These are phyloP conservation scores for Drosophila suzukii DNA, from an alignment of 1,140 invertebrate genomes.

Conservation along the genomic window DNA sequence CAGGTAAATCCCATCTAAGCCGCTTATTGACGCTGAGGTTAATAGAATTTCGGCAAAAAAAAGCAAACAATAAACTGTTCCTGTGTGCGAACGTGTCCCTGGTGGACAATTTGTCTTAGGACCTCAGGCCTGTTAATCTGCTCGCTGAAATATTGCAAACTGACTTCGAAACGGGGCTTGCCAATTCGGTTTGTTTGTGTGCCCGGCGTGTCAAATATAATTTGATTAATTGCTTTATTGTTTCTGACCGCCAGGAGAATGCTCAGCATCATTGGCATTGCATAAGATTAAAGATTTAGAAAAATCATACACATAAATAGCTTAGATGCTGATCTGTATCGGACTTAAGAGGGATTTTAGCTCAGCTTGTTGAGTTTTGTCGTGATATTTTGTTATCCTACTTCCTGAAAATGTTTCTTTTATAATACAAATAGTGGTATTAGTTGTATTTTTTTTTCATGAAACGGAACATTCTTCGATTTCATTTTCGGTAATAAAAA, in stretches of 20 bases:
- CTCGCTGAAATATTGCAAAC: slow-evolving; percentile 75
- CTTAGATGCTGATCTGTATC: slow-evolving; percentile 1
- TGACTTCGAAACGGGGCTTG: slow-evolving; percentile 31
- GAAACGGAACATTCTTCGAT: too few species aligned
- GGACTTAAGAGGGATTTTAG: not conserved
- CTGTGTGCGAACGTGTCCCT: slow-evolving; percentile 66
- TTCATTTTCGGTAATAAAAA: too few species aligned
- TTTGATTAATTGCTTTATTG: slow-evolving; percentile 80
- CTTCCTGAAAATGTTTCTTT: too few species aligned
- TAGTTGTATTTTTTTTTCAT: too few species aligned
- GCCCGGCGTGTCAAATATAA: slow-evolving; percentile 66
- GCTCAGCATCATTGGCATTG: slow-evolving; percentile 32
- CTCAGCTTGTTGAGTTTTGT: not conserved
- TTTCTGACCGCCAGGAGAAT: slow-evolving; percentile 31
- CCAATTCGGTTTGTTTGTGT: slow-evolving; percentile 62
- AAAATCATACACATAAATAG: slow-evolving; percentile 39
- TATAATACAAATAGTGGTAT: too few species aligned
- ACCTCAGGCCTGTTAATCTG: slow-evolving; percentile 62
- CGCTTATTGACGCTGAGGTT: slow-evolving; percentile 74
- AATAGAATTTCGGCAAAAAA: slow-evolving; percentile 68
- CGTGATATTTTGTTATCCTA: not conserved
- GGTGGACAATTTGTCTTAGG: slow-evolving; percentile 67
- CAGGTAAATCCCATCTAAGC: slow-evolving; percentile 71
- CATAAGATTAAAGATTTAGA: slow-evolving; percentile 35
- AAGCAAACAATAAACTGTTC: slow-evolving; percentile 55